A percentile compares a stretch with the other conserved stretches of the same genome.
phyloP scores from a whole-genome alignment of 2,888 invertebrate species.

The Drosophila anceps region DNA sequence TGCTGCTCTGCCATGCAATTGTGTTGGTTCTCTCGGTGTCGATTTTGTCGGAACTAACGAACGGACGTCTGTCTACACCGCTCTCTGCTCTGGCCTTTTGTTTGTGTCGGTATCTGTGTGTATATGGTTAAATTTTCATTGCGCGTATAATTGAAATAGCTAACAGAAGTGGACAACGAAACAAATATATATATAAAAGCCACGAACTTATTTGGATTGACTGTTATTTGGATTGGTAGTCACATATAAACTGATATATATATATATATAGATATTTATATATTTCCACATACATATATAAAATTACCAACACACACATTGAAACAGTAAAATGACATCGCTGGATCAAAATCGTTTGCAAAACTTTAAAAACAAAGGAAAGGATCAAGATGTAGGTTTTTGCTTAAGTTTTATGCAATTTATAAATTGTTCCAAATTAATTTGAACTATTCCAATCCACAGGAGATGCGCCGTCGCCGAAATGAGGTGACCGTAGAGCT shows the following conservation, averaged over 20 bases:
- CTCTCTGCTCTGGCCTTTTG: conserved; percentile 46
- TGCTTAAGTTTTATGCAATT: not conserved
- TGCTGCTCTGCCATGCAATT: conserved; percentile 61
- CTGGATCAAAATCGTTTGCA: conserved; percentile 90
- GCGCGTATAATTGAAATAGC: conserved; percentile 56
- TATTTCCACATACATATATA: conserved; percentile 1
- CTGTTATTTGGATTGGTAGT: conserved; percentile 38
- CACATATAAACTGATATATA: conserved; percentile 18
- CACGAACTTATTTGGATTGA: conserved; percentile 35
- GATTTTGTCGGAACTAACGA: conserved; percentile 55
- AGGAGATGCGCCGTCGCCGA: conserved; percentile 98
- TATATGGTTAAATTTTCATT: conserved; percentile 43
- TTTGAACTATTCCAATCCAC: conserved; percentile 3
- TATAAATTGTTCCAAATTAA: not conserved
- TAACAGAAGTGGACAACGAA: conserved; percentile 42
- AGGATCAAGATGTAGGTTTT: conserved; percentile 98
- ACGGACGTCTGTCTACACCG: conserved; percentile 42
- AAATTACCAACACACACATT: conserved; percentile 12
- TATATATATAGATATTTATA: not conserved
- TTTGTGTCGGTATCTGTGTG: conserved; percentile 46
- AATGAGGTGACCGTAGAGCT: conserved; percentile 98
- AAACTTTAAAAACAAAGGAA: conserved; percentile 99
- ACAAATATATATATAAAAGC: conserved; percentile 6
- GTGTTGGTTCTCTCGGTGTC: conserved; percentile 65
- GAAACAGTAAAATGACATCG: conserved; percentile 77